Percentiles rank a stretch among this genome's conserved stretches.
Conservation (phyloP, 2,797 vertebrate genomes). For the Erethizon dorsatum region DNA sequence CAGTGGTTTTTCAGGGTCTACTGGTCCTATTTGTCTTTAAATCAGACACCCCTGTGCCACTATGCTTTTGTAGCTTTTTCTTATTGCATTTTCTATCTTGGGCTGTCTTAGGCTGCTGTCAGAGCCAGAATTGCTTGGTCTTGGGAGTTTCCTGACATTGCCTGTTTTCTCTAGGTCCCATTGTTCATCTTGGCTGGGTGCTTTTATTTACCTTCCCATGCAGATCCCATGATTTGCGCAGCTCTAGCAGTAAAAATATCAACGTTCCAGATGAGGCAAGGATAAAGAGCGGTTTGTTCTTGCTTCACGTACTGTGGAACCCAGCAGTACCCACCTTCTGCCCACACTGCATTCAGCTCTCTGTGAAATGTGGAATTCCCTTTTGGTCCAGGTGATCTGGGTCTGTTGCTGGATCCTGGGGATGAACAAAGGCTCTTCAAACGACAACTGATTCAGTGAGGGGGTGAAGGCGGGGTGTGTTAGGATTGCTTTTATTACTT, state of each 20-base stretch:
- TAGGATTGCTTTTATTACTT: neutral
- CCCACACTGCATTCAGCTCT: neutral
- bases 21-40: slow-evolving; percentile 6
- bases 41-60: neutral
- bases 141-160: neutral
- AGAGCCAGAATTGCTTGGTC: neutral
- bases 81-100: neutral
- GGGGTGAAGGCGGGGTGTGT: neutral
- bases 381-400: neutral
- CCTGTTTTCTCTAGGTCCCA: neutral
- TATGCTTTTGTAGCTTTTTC: neutral
- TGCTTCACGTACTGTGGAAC: neutral
- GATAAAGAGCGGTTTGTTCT: neutral
- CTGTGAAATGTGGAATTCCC: neutral
- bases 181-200: neutral
- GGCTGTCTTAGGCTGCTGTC: neutral
- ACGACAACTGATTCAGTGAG: neutral
- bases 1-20: neutral
- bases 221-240: neutral
- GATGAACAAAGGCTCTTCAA: neutral
- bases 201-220: neutral
- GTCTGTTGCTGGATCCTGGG: neutral
- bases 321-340: neutral
- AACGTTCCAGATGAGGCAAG: neutral
- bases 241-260: neutral